Percentiles rank a stretch among this genome's conserved stretches.
These are phyloP conservation scores for Calypte anna DNA, from an alignment of 2,113 vertebrate genomes.

Conservation along the genomic window DNA sequence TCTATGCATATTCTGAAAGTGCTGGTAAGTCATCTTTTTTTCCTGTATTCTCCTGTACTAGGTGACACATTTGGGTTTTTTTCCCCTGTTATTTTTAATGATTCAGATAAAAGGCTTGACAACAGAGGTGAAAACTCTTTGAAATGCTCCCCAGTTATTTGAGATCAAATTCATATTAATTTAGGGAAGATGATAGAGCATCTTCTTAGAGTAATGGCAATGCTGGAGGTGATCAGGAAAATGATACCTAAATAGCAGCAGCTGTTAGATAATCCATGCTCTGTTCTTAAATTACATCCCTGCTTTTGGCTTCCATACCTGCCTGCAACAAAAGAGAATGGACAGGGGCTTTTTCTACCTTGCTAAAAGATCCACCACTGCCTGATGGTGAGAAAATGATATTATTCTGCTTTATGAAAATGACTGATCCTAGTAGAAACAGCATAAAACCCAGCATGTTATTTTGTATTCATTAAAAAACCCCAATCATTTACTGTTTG, in stretches of 20 bases:
- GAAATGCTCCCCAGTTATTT: background rate
- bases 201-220: background rate
- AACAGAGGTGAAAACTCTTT: slow-evolving; percentile 48
- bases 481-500: background rate
- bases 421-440: background rate
- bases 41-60: background rate
- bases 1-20: background rate
- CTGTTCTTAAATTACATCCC: background rate
- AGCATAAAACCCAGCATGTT: background rate
- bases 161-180: slow-evolving; percentile 1
- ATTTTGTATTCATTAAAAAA: background rate
- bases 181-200: background rate
- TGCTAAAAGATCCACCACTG: background rate
- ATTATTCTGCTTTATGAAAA: background rate
- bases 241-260: background rate
- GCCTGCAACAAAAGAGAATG: background rate
- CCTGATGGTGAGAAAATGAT: background rate
- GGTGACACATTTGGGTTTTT: slow-evolving; percentile 16
- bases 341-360: background rate
- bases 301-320: background rate
- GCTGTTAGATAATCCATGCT: background rate
- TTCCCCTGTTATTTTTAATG: slow-evolving; percentile 2
- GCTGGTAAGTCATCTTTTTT: background rate
- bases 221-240: slow-evolving; percentile 2
- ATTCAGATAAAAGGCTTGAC: slow-evolving; percentile 47